Conservation (phyloP, 2,797 vertebrate species). For the Falco peregrinus region DNA sequence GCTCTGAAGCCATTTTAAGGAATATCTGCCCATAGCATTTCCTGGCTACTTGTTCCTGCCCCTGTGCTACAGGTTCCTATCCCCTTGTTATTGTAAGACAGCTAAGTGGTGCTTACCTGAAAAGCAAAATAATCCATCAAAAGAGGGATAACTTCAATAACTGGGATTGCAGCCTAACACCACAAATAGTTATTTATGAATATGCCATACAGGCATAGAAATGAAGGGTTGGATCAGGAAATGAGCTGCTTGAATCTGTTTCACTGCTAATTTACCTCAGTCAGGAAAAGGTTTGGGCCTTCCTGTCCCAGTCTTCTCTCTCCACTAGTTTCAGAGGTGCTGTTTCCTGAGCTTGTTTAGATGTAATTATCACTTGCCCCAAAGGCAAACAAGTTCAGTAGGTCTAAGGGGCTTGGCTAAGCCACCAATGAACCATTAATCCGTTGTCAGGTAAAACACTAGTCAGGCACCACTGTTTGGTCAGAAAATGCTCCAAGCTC, state of each 20-base stretch:
- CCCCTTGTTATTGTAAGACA: background rate
- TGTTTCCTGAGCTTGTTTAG: background rate
- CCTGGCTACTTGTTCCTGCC: background rate
- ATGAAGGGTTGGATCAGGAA: background rate
- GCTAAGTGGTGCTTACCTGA: background rate
- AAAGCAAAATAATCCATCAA: background rate
- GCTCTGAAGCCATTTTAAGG: background rate
- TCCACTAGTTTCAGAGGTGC: background rate
- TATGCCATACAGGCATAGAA: background rate
- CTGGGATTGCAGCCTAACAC: background rate
- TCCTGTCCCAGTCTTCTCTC: background rate
- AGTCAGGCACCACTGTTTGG: background rate
- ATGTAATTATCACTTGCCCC: background rate
- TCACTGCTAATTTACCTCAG: background rate
- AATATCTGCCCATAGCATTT: background rate
- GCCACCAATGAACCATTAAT: background rate
- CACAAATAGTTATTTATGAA: background rate
- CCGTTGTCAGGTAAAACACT: background rate
- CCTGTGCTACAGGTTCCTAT: background rate
- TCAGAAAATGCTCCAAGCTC: background rate
- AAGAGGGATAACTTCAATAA: background rate
- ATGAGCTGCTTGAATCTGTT: background rate
- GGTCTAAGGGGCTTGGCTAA: background rate
- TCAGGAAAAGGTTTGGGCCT: background rate
- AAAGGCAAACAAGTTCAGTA: background rate